These are phyloP conservation scores for Microchirus variegatus DNA, from an alignment of 2,797 vertebrate species.

Conservation along the genomic window DNA sequence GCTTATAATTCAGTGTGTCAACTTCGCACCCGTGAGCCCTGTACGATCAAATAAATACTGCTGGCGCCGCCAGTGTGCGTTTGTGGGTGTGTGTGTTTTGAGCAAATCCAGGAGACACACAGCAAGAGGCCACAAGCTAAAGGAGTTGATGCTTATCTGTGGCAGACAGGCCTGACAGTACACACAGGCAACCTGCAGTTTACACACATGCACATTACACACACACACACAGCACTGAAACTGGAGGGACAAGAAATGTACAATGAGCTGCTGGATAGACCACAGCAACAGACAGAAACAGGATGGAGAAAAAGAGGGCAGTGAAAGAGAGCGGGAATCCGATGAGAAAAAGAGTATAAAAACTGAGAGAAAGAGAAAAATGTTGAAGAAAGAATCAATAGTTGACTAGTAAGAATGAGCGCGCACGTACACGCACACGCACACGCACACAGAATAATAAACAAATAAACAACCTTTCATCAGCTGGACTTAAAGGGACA, in stretches of 20 bases:
- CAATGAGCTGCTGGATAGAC: slow-evolving; percentile 10
- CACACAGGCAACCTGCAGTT: slow-evolving; percentile 32
- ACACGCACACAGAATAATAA: too few relatives aligned
- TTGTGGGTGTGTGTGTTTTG: slow-evolving; percentile 29
- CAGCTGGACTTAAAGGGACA: slow-evolving; percentile 32
- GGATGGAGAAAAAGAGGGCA: background rate
- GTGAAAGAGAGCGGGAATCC: background rate
- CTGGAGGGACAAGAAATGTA: slow-evolving; percentile 22
- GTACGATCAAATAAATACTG: slow-evolving; percentile 50
- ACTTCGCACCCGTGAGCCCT: slow-evolving; percentile 8
- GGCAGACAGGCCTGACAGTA: slow-evolving; percentile 55
- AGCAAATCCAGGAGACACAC: slow-evolving; percentile 53
- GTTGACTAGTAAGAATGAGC: slow-evolving; percentile 49
- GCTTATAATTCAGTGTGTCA: slow-evolving; percentile 51
- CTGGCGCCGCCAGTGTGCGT: slow-evolving; percentile 20
- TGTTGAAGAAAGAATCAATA: slow-evolving; percentile 62
- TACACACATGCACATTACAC: slow-evolving; percentile 8
- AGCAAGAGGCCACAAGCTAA: slow-evolving; percentile 57
- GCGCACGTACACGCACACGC: slow-evolving; percentile 6
- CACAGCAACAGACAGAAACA: slow-evolving; percentile 28
- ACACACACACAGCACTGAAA: slow-evolving; percentile 32
- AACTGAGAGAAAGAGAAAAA: slow-evolving; percentile 8
- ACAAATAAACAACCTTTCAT: slow-evolving; percentile 46
- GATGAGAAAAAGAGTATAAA: background rate
- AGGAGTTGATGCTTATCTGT: slow-evolving; percentile 64